Conservation (phyloP, 1,140 invertebrate species). For the Mercenaria mercenaria region DNA sequence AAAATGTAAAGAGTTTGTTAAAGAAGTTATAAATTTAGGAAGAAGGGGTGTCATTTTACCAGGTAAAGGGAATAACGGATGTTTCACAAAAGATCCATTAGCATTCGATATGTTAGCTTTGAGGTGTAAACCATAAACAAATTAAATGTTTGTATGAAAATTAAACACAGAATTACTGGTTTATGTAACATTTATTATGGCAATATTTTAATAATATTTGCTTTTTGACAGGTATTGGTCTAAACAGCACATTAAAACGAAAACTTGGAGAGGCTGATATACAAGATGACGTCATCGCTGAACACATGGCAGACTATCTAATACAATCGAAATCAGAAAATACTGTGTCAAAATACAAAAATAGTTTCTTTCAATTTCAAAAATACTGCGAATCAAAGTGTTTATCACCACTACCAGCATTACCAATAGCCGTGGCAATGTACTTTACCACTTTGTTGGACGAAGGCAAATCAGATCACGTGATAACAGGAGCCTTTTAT, state of each 20-base stretch:
- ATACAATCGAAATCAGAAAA: not conserved
- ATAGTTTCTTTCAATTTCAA: not conserved
- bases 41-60: not conserved
- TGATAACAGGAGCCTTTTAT: not conserved
- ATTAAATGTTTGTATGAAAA: too few species aligned
- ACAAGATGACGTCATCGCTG: not conserved
- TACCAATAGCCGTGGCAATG: constrained; percentile 22
- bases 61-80: constrained; percentile 8
- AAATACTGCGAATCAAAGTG: not conserved
- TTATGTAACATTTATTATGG: not conserved
- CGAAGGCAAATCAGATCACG: not conserved
- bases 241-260: not conserved
- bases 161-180: too few species aligned
- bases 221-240: constrained; percentile 12
- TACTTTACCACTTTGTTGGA: constrained; percentile 46
- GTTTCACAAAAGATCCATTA: not conserved
- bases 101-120: not conserved
- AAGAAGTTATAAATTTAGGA: not conserved
- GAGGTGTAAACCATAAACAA: not conserved
- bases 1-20: not conserved
- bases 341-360: constrained; percentile 4
- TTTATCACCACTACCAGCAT: not conserved
- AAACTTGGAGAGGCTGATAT: not conserved
- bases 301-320: not conserved
- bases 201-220: not conserved